Evolutionary conservation across 2,797 vertebrate genomes (phyloP).

Genomic region (Lacerta bilineata): DNA sequence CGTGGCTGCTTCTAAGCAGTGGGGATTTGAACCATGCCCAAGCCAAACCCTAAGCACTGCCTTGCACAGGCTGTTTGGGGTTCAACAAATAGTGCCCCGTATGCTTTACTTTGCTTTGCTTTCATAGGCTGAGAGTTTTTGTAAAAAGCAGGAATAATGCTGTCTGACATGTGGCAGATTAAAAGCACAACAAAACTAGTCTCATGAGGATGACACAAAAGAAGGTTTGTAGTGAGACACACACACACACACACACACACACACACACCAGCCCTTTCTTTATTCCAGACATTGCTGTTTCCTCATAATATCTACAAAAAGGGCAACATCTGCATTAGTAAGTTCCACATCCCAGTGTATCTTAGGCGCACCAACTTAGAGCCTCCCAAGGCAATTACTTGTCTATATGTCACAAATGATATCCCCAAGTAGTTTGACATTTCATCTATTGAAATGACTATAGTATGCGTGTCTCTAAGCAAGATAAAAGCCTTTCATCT

Average conservation of each 20-base stretch:
- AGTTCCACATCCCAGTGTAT: constrained; percentile 50
- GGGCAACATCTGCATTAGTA: constrained; percentile 57
- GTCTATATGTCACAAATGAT: constrained; percentile 67
- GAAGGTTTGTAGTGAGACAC: constrained; percentile 43
- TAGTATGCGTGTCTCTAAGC: constrained; percentile 56
- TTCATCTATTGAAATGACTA: constrained; percentile 68
- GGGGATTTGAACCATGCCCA: background rate
- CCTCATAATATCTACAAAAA: constrained; percentile 18
- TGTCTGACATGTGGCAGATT: background rate
- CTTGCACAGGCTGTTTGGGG: background rate
- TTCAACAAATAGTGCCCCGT: background rate
- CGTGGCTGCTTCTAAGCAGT: background rate
- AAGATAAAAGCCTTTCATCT: constrained; percentile 69
- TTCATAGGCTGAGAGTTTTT: constrained; percentile 24
- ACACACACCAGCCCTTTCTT: constrained; percentile 16
- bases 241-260: no score
- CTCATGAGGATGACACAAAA: background rate
- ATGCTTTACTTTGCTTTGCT: background rate
- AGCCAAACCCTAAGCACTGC: background rate
- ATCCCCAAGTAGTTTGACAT: constrained; percentile 62
- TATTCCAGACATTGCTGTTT: constrained; percentile 14
- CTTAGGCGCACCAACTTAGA: constrained; percentile 52
- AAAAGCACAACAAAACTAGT: constrained; percentile 45
- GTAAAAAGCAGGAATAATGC: constrained; percentile 45
- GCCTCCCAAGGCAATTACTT: constrained; percentile 65